Percentiles rank a stretch among this genome's conserved stretches.
These are phyloP conservation scores for Rhysida immarginata DNA, from an alignment of 1,140 invertebrate genomes.

Conservation along the genomic window DNA sequence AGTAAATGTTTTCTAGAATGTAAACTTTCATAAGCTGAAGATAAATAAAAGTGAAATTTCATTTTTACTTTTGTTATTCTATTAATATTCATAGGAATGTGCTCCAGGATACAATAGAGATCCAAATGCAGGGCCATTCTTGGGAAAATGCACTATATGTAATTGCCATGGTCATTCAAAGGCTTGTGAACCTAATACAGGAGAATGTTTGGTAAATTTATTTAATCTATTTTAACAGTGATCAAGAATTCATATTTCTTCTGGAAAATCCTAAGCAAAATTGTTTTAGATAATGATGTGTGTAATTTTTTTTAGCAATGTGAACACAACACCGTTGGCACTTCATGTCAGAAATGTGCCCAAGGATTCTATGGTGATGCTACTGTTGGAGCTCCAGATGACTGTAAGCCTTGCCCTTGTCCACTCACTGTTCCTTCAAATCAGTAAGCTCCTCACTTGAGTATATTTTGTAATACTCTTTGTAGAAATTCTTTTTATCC, in stretches of 20 bases:
- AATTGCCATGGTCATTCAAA: slow-evolving; percentile 38
- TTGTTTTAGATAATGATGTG: no score
- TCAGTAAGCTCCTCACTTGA: slow-evolving; percentile 19
- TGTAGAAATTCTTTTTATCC: no score
- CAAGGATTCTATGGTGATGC: slow-evolving; percentile 40
- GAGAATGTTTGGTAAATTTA: slow-evolving; percentile 30
- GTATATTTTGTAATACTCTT: no score
- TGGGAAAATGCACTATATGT: slow-evolving; percentile 49
- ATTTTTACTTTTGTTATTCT: no score
- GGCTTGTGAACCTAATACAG: slow-evolving; percentile 35
- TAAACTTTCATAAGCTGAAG: no score
- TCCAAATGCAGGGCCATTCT: slow-evolving; percentile 29
- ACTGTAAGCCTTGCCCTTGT: slow-evolving; percentile 41
- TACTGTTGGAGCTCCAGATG: slow-evolving; percentile 29
- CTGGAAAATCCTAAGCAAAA: no score
- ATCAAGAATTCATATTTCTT: no score
- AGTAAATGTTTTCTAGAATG: no score
- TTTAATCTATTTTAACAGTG: not conserved
- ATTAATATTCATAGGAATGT: slow-evolving; percentile 42
- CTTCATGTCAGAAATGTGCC: slow-evolving; percentile 38
- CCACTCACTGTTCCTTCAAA: slow-evolving; percentile 26
- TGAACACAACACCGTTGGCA: slow-evolving; percentile 39
- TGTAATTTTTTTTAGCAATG: slow-evolving; percentile 26
- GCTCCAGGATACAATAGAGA: slow-evolving; percentile 65
- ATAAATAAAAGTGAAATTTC: no score